phyloP scores from a whole-genome alignment of 2,888 invertebrate genomes.

The Orthosia incerta region DNA sequence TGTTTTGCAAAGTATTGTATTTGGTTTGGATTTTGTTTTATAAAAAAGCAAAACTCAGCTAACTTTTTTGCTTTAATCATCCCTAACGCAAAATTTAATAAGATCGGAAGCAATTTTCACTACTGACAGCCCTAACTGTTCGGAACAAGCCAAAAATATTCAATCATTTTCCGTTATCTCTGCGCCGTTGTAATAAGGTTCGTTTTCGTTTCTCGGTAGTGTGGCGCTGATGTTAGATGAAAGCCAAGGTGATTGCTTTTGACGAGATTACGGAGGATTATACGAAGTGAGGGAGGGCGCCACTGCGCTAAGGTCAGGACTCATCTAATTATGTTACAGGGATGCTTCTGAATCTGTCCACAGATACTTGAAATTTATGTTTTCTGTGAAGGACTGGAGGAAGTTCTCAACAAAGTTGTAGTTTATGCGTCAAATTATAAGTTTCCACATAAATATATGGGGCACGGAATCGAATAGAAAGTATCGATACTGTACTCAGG shows the following conservation, averaged over 20 bases:
- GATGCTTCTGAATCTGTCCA: slow-evolving; percentile 7
- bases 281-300: slow-evolving; percentile 58
- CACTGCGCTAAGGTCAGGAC: slow-evolving; percentile 53
- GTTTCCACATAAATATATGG: background rate
- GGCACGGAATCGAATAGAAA: too few relatives aligned
- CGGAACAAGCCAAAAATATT: slow-evolving; percentile 47
- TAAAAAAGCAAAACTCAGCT: slow-evolving; percentile 5
- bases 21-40: background rate
- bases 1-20: background rate
- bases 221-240: slow-evolving; percentile 45
- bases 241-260: slow-evolving; percentile 73
- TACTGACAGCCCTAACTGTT: slow-evolving; percentile 74
- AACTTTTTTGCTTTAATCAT: slow-evolving; percentile 46
- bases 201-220: slow-evolving; percentile 46
- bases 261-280: slow-evolving; percentile 77
- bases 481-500: too few relatives aligned
- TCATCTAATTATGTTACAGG: slow-evolving; percentile 76
- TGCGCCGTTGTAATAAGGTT: slow-evolving; percentile 54
- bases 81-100: slow-evolving; percentile 74
- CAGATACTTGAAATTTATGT: background rate
- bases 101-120: slow-evolving; percentile 80
- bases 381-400: background rate
- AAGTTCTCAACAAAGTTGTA: background rate
- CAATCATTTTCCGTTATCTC: slow-evolving; percentile 20
- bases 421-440: background rate